phyloP scores from a whole-genome alignment of 2,888 invertebrate genomes.

The Pogonocherus hispidulus region DNA sequence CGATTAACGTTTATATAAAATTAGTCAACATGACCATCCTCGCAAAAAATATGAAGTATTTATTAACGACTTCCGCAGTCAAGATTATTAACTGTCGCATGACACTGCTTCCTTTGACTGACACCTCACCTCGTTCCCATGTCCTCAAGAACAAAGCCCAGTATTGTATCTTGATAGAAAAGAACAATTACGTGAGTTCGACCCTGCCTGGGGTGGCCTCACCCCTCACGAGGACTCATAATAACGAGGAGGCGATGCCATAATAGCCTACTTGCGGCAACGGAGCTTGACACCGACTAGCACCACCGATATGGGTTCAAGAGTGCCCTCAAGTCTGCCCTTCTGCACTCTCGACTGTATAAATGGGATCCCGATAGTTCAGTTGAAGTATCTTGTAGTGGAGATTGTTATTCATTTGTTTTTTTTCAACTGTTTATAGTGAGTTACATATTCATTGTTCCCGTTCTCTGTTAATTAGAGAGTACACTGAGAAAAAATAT shows the following conservation, averaged over 20 bases:
- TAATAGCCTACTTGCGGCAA: conserved; percentile 61
- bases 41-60: too few relatives aligned
- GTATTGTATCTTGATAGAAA: conserved; percentile 28
- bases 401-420: too few relatives aligned
- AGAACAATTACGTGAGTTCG: conserved; percentile 42
- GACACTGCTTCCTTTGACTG: conserved; percentile 9
- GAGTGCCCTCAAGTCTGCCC: background rate
- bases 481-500: too few relatives aligned
- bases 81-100: too few relatives aligned
- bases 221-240: conserved; percentile 17
- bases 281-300: conserved; percentile 63
- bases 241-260: conserved; percentile 53
- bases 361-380: background rate
- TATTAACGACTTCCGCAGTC: too few relatives aligned
- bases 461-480: too few relatives aligned
- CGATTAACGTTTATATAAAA: too few relatives aligned
- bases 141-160: conserved; percentile 20
- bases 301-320: conserved; percentile 43
- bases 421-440: too few relatives aligned
- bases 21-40: too few relatives aligned
- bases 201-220: conserved; percentile 42
- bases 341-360: background rate
- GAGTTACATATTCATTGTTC: too few relatives aligned
- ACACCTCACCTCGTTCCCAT: conserved; percentile 19
- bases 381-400: too few relatives aligned